Evolutionary conservation across 2,113 vertebrate species (phyloP).

Genomic region (Cheilinus undulatus): DNA sequence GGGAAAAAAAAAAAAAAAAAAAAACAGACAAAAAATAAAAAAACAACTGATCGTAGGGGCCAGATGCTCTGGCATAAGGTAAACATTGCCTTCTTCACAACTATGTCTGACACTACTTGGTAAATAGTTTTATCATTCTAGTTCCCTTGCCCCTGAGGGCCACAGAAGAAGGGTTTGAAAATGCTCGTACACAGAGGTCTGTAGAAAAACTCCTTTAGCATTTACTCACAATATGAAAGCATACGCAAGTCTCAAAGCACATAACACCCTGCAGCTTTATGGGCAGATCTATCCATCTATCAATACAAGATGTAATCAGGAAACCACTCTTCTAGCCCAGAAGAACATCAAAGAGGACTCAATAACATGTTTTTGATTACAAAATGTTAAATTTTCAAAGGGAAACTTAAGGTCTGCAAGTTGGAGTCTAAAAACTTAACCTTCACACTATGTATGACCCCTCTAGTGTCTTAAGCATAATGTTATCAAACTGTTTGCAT

Average conservation of each 20-base stretch:
- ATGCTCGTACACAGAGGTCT: not conserved
- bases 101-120: conserved; percentile 21
- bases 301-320: not conserved
- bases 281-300: not conserved
- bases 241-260: not conserved
- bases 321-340: not conserved
- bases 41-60: conserved; percentile 34
- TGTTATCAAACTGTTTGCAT: too few species aligned
- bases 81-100: conserved; percentile 31
- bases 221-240: not conserved
- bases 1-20: not conserved
- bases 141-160: conserved; percentile 6
- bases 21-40: too few species aligned
- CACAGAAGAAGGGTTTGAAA: not conserved
- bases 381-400: conserved; percentile 8
- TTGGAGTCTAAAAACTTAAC: not conserved
- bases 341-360: conserved; percentile 8
- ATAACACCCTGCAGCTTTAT: not conserved
- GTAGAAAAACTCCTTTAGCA: not conserved
- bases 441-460: too few species aligned
- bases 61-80: conserved; percentile 40
- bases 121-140: conserved; percentile 38
- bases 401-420: not conserved
- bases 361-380: conserved; percentile 8
- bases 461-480: too few species aligned